These are phyloP conservation scores for Ommatoiulus sabulosus DNA, from an alignment of 2,888 invertebrate species.

Conservation along the genomic window DNA sequence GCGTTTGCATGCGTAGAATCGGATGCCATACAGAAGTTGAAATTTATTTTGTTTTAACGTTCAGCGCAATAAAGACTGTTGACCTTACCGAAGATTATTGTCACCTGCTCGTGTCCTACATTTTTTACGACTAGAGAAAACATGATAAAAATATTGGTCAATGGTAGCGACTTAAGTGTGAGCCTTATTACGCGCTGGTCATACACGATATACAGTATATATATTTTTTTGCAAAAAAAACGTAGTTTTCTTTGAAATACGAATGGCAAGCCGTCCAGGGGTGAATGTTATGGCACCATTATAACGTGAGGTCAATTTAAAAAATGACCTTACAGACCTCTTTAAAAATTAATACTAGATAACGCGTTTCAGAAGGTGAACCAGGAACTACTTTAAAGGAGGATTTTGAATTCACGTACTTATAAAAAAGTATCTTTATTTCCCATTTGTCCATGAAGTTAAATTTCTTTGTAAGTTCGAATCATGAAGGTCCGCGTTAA, in stretches of 20 bases:
- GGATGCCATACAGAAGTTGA: neutral
- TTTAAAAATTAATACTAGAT: neutral
- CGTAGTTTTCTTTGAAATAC: neutral
- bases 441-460: slow-evolving; percentile 41
- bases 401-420: neutral
- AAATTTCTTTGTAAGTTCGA: slow-evolving; percentile 20
- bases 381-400: slow-evolving; percentile 41
- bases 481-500: neutral
- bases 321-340: neutral
- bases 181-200: neutral
- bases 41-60: neutral
- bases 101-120: slow-evolving; percentile 34
- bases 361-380: slow-evolving; percentile 37
- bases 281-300: slow-evolving; percentile 6
- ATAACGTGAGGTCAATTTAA: neutral
- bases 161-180: neutral
- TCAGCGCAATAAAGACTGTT: neutral
- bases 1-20: neutral
- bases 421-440: slow-evolving; percentile 11
- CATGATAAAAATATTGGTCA: slow-evolving; percentile 26
- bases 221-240: neutral
- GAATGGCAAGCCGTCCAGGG: neutral
- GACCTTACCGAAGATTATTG: slow-evolving; percentile 44
- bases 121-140: slow-evolving; percentile 17
- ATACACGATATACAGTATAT: neutral